A percentile compares a stretch with the other conserved stretches of the same genome.
These are phyloP conservation scores for Tokudaia muenninki DNA, from an alignment of 2,797 vertebrate species.

Conservation along the genomic window DNA sequence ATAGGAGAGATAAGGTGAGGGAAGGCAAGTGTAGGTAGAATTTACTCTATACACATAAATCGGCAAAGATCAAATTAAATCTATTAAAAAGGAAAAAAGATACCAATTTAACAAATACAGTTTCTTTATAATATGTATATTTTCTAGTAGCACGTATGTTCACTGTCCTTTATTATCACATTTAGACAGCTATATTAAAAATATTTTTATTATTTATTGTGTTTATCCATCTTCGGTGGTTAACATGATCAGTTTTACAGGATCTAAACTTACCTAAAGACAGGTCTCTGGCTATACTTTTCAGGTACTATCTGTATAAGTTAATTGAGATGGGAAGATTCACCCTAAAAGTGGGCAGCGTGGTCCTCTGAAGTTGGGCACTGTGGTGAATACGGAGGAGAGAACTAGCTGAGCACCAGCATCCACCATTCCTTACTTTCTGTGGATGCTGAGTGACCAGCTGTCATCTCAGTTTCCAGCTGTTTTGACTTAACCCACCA, in stretches of 20 bases:
- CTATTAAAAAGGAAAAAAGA: neutral
- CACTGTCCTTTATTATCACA: neutral
- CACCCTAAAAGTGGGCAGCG: neutral
- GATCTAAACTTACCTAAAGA: neutral
- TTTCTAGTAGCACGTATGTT: neutral
- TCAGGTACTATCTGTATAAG: neutral
- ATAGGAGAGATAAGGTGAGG: too few relatives aligned
- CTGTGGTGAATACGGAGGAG: neutral
- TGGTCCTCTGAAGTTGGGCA: neutral
- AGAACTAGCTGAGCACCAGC: neutral
- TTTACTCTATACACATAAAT: neutral
- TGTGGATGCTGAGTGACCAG: neutral
- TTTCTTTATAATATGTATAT: neutral
- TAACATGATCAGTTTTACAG: neutral
- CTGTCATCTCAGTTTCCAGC: neutral
- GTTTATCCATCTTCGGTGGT: neutral
- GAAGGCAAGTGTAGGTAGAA: neutral
- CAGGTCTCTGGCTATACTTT: neutral
- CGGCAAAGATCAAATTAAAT: neutral
- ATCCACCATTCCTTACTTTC: neutral
- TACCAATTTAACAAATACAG: neutral
- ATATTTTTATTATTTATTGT: neutral
- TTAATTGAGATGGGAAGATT: neutral
- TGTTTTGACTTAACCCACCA: neutral
- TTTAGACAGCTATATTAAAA: neutral